Conservation (phyloP, 2,888 invertebrate species). For the Linnaemya vulpina region DNA sequence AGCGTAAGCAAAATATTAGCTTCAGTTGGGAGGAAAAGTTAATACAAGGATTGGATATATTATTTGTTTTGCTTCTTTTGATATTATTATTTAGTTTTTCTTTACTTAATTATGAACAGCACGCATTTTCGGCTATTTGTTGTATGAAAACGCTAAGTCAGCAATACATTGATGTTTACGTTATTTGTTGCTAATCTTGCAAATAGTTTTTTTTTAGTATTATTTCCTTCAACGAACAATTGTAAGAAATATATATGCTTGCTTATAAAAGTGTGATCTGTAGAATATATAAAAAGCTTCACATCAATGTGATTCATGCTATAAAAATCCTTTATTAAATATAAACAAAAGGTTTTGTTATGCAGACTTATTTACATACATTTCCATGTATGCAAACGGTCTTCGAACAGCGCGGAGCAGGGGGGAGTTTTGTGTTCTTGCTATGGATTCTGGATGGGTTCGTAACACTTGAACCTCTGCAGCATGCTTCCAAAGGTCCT, state of each 20-base stretch:
- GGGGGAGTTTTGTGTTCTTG: too few species aligned
- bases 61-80: slow-evolving; percentile 4
- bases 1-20: slow-evolving; percentile 14
- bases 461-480: too few species aligned
- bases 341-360: slow-evolving; percentile 24
- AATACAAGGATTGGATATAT: slow-evolving; percentile 21
- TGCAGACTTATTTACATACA: neutral
- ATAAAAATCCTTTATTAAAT: slow-evolving; percentile 3
- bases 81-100: neutral
- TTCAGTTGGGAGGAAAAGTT: slow-evolving; percentile 1
- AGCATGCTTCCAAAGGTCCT: too few species aligned
- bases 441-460: too few species aligned
- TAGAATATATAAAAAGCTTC: slow-evolving; percentile 74
- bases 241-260: slow-evolving; percentile 69
- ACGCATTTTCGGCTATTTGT: slow-evolving; percentile 26
- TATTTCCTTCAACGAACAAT: slow-evolving; percentile 10
- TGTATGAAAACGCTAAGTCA: slow-evolving; percentile 42
- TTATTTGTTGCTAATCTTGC: slow-evolving; percentile 34
- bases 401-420: too few species aligned
- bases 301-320: slow-evolving; percentile 51
- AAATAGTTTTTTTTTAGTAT: slow-evolving; percentile 30
- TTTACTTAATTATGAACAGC: neutral
- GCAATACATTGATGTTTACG: neutral
- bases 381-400: too few species aligned
- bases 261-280: slow-evolving; percentile 73